Percentiles rank a stretch among this genome's conserved stretches.
Evolutionary conservation across 2,113 vertebrate species (phyloP).

Genomic region (Cavia porcellus): DNA sequence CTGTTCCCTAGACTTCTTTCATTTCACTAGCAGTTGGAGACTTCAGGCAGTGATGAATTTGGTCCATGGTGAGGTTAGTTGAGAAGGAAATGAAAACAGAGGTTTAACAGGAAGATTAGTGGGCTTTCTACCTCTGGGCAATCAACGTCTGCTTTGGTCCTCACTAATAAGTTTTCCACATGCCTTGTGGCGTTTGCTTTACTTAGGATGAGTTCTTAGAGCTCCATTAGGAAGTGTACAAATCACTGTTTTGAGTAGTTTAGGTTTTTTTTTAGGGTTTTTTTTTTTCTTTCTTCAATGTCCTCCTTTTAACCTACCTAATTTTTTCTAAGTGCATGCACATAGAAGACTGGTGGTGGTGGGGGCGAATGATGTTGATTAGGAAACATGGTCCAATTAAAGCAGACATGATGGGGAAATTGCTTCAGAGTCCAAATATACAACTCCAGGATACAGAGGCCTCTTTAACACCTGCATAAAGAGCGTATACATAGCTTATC

Average conservation of each 20-base stretch:
- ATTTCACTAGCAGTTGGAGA: conserved; percentile 65
- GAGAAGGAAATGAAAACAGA: conserved; percentile 82
- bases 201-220: conserved; percentile 71
- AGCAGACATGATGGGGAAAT: conserved; percentile 76
- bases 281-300: background rate
- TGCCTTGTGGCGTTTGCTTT: conserved; percentile 76
- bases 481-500: conserved; percentile 60
- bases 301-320: conserved; percentile 73
- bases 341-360: conserved; percentile 69
- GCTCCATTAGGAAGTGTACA: conserved; percentile 70
- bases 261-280: background rate
- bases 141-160: conserved; percentile 76
- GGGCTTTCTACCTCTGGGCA: conserved; percentile 79
- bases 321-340: conserved; percentile 66
- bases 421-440: conserved; percentile 85
- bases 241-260: conserved; percentile 62
- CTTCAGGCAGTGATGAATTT: conserved; percentile 80
- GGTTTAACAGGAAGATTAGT: conserved; percentile 82
- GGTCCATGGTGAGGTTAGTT: conserved; percentile 76
- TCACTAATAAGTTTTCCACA: conserved; percentile 81
- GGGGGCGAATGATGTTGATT: conserved; percentile 76
- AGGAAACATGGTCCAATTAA: conserved; percentile 77
- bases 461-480: conserved; percentile 70
- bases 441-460: conserved; percentile 75
- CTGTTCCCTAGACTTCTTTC: conserved; percentile 54